Percentiles rank a stretch among this genome's conserved stretches.
Conservation (phyloP, 2,113 vertebrate genomes). For the Coptodon bakossiorum region DNA sequence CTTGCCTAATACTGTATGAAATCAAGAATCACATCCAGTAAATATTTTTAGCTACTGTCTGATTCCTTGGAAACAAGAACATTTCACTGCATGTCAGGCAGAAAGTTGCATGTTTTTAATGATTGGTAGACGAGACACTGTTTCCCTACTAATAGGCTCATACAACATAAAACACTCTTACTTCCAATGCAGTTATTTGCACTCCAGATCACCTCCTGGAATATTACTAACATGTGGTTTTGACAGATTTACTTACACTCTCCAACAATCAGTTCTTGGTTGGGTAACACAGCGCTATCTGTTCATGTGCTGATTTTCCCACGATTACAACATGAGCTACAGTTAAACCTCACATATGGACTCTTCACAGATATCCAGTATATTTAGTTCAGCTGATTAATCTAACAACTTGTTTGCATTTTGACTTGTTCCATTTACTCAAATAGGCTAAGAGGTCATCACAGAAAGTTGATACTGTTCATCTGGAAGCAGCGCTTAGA, state of each 20-base stretch:
- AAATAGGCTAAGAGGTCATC: background rate
- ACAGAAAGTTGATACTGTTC: background rate
- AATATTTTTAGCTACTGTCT: background rate
- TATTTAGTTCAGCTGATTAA: background rate
- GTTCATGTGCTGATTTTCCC: slow-evolving; percentile 40
- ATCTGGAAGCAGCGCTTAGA: background rate
- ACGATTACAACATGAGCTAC: background rate
- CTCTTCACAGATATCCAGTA: background rate
- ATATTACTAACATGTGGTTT: background rate
- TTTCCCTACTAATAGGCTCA: background rate
- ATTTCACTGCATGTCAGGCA: background rate
- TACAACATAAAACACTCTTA: background rate
- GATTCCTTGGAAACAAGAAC: background rate
- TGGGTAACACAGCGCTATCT: background rate
- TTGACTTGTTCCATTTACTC: background rate
- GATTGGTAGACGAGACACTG: background rate
- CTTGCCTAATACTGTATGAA: background rate
- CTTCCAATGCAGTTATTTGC: background rate
- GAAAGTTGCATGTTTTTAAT: background rate
- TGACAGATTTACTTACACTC: background rate
- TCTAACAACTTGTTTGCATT: background rate
- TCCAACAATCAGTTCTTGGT: background rate
- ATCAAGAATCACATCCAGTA: background rate
- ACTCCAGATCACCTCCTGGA: background rate
- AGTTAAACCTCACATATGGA: background rate